Conservation (phyloP, 2,888 invertebrate species). For the Gari tellinella region DNA sequence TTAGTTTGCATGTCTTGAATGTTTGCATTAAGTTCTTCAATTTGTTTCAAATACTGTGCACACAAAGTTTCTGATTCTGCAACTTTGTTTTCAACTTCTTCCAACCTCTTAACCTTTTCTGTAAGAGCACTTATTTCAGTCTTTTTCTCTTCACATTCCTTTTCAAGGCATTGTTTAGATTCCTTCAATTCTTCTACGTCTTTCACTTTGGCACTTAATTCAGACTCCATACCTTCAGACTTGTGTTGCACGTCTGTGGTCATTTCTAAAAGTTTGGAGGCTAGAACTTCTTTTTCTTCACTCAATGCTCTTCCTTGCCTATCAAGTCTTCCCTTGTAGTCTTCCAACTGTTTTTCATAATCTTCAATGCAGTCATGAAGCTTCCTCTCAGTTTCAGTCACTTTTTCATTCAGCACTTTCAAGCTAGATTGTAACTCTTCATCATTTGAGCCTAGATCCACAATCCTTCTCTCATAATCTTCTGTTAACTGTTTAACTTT, state of each 20-base stretch:
- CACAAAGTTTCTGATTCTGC: constrained; percentile 22
- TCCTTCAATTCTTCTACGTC: constrained; percentile 60
- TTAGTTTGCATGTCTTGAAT: constrained; percentile 52
- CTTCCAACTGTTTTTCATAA: constrained; percentile 75
- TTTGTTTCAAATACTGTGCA: constrained; percentile 5
- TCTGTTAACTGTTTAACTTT: constrained; percentile 42
- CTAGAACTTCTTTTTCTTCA: constrained; percentile 70
- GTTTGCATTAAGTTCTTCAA: constrained; percentile 47
- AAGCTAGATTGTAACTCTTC: constrained; percentile 74
- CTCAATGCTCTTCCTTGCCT: constrained; percentile 63
- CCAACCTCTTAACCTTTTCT: constrained; percentile 14
- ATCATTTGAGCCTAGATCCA: constrained; percentile 71
- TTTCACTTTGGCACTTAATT: constrained; percentile 65
- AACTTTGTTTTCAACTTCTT: constrained; percentile 23
- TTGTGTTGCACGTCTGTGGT: constrained; percentile 64
- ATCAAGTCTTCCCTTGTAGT: constrained; percentile 66
- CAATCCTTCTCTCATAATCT: constrained; percentile 65
- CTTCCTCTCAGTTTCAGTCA: constrained; percentile 73
- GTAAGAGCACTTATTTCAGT: constrained; percentile 17
- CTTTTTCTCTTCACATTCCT: constrained; percentile 26
- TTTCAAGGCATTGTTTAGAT: constrained; percentile 27
- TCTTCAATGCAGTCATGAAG: constrained; percentile 76
- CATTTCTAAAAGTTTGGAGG: constrained; percentile 70
- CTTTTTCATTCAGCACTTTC: constrained; percentile 72
- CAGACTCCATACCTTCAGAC: constrained; percentile 63